Percentiles rank a stretch among this genome's conserved stretches.
Conservation (phyloP, 2,797 vertebrate genomes). For the Melanotaenia maccullochi region DNA sequence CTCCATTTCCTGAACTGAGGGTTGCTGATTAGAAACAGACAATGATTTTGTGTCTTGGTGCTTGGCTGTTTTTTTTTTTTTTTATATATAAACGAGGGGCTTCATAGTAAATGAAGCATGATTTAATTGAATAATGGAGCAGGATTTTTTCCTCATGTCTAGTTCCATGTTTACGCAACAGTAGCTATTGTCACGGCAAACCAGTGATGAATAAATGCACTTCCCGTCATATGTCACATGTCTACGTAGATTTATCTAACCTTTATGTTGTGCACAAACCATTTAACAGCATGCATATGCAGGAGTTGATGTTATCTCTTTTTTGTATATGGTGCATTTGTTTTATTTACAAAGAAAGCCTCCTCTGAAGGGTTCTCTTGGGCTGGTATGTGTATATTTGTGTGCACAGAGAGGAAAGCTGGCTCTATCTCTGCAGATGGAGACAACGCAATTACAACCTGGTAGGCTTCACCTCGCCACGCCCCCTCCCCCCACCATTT, state of each 20-base stretch:
- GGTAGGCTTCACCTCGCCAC: constrained; percentile 67
- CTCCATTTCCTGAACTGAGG: neutral
- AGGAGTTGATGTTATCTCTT: constrained; percentile 28
- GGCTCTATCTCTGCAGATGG: constrained; percentile 65
- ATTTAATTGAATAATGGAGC: constrained; percentile 50
- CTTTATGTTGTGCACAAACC: constrained; percentile 18
- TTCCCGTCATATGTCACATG: constrained; percentile 52
- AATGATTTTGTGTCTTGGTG: constrained; percentile 11
- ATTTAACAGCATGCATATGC: constrained; percentile 38
- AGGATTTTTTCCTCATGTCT: constrained; percentile 25
- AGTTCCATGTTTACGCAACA: constrained; percentile 27
- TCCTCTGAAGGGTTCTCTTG: constrained; percentile 42
- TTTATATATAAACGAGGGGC: constrained; percentile 24
- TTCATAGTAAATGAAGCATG: constrained; percentile 53
- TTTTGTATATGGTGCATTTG: constrained; percentile 42
- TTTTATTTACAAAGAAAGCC: constrained; percentile 52
- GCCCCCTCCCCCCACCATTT: constrained; percentile 46
- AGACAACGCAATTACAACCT: constrained; percentile 78
- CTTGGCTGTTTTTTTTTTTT: constrained; percentile 7
- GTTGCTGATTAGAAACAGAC: constrained; percentile 18
- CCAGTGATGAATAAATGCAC: constrained; percentile 42
- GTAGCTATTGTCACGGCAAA: constrained; percentile 44
- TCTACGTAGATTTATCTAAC: constrained; percentile 61
- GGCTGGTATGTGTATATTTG: constrained; percentile 23
- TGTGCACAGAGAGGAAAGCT: constrained; percentile 14